Evolutionary conservation across 1,140 invertebrate species (phyloP).

Genomic region (Leptinotarsa texana): DNA sequence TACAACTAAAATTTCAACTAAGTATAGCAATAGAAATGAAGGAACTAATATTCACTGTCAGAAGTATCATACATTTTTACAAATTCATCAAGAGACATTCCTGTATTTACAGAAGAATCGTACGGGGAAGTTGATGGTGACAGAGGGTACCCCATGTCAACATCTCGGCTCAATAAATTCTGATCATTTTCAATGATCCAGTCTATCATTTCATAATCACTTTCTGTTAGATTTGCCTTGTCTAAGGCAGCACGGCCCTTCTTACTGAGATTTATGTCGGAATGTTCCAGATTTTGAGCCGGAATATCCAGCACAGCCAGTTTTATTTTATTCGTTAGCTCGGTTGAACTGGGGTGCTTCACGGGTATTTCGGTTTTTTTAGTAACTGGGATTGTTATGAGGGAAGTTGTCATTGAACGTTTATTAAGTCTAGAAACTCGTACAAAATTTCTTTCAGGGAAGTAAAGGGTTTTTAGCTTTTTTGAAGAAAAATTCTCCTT

Average conservation of each 20-base stretch:
- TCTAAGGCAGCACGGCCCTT: neutral
- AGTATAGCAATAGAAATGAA: neutral
- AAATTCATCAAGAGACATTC: neutral
- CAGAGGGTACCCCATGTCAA: neutral
- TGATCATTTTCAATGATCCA: slow-evolving; percentile 13
- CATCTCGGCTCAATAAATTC: neutral
- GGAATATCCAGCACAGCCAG: slow-evolving; percentile 11
- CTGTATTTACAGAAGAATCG: neutral
- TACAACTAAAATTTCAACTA: no score
- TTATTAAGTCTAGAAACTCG: slow-evolving; percentile 4
- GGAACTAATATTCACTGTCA: neutral
- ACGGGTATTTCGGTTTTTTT: neutral
- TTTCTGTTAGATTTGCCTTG: slow-evolving; percentile 4
- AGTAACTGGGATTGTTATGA: slow-evolving; percentile 17
- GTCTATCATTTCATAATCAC: slow-evolving; percentile 22
- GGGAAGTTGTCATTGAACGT: slow-evolving; percentile 9
- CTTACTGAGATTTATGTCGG: neutral
- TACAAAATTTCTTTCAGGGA: slow-evolving; percentile 13
- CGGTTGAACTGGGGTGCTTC: neutral
- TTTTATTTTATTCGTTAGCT: neutral
- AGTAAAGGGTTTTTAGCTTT: slow-evolving; percentile 10
- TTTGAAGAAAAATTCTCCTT: slow-evolving; percentile 10
- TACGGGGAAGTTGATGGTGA: slow-evolving; percentile 12
- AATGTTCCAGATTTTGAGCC: neutral
- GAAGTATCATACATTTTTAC: neutral